These are phyloP conservation scores for Aquatica leii DNA, from an alignment of 2,888 invertebrate species.

Conservation along the genomic window DNA sequence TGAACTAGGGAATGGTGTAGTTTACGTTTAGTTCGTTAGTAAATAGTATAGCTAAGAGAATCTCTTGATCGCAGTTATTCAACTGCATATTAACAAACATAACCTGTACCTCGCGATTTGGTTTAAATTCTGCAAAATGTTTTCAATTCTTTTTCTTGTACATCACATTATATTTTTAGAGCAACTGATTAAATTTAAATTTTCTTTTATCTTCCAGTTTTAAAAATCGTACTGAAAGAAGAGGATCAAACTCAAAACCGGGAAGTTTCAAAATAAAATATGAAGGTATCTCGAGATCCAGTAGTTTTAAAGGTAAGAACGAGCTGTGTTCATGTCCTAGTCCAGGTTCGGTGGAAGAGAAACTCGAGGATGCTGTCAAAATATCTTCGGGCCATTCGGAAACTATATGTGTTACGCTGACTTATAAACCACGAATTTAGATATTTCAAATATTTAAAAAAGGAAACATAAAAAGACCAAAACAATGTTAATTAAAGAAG, in stretches of 20 bases:
- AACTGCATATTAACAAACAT: too few relatives aligned
- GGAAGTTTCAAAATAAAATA: conserved; percentile 59
- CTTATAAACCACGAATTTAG: conserved; percentile 59
- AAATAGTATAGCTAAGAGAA: too few relatives aligned
- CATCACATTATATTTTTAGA: too few relatives aligned
- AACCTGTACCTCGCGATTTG: too few relatives aligned
- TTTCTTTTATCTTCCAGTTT: too few relatives aligned
- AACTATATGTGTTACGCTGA: conserved; percentile 59
- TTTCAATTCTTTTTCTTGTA: neutral
- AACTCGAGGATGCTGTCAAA: conserved; percentile 27
- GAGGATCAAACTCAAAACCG: conserved; percentile 53
- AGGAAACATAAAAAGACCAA: conserved; percentile 25
- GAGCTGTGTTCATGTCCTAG: conserved; percentile 58
- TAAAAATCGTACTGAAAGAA: conserved; percentile 55
- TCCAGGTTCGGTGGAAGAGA: conserved; percentile 37
- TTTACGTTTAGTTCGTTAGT: too few relatives aligned
- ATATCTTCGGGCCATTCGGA: conserved; percentile 47
- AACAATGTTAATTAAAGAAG: conserved; percentile 38
- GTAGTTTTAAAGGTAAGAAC: conserved; percentile 58
- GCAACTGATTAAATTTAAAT: too few relatives aligned
- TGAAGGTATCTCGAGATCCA: conserved; percentile 57
- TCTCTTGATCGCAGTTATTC: too few relatives aligned
- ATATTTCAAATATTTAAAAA: conserved; percentile 5
- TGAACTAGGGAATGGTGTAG: too few relatives aligned
- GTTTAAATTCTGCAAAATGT: too few relatives aligned